phyloP scores from a whole-genome alignment of 2,113 vertebrate genomes.

The Nymphicus hollandicus region DNA sequence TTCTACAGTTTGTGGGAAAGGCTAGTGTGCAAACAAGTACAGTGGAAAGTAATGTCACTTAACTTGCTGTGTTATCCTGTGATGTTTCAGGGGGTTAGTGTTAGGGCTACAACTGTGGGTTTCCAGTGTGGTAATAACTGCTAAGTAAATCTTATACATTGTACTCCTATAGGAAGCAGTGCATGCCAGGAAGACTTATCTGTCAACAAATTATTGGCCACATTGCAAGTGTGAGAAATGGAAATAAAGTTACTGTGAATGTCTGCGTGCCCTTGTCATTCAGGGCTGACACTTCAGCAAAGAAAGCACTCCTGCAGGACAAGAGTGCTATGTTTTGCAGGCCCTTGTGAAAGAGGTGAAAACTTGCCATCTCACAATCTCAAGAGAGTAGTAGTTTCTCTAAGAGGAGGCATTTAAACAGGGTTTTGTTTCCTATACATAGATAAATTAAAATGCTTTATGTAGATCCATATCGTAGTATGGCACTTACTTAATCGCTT shows the following conservation, averaged over 20 bases:
- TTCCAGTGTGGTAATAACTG: neutral
- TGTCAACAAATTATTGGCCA: neutral
- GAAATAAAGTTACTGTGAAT: conserved; percentile 28
- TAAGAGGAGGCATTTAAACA: neutral
- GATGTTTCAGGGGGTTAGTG: conserved; percentile 27
- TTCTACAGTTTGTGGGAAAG: conserved; percentile 55
- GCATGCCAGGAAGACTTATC: neutral
- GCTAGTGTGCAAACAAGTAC: conserved; percentile 27
- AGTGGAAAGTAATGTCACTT: conserved; percentile 38
- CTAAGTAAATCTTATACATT: conserved; percentile 21
- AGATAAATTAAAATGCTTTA: conserved; percentile 27
- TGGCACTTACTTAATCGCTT: conserved; percentile 4
- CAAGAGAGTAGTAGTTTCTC: neutral
- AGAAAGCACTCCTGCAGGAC: conserved; percentile 40
- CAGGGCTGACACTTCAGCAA: neutral
- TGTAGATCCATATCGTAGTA: neutral
- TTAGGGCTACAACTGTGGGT: neutral
- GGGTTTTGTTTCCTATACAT: neutral
- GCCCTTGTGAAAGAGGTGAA: neutral
- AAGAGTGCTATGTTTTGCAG: conserved; percentile 15
- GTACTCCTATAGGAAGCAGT: conserved; percentile 28
- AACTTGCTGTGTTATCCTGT: conserved; percentile 16
- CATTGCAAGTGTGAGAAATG: neutral
- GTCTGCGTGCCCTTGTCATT: neutral
- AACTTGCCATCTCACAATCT: neutral